Percentiles rank a stretch among this genome's conserved stretches.
Conservation (phyloP, 1,140 invertebrate genomes). For the Drosophila obscura region DNA sequence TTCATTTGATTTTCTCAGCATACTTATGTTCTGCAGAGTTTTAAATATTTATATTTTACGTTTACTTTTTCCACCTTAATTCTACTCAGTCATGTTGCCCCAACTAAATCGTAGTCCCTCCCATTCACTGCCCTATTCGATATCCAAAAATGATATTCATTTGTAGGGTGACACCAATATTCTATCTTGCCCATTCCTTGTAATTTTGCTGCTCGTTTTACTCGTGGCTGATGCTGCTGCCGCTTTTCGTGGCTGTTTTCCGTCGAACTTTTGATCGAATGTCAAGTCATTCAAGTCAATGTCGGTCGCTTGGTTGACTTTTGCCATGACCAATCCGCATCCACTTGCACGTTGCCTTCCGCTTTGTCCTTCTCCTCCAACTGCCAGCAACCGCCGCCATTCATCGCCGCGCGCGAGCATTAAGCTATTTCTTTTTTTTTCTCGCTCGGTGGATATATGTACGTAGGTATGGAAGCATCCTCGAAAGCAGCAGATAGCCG, state of each 20-base stretch:
- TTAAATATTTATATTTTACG: too few relatives aligned
- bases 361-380: neutral
- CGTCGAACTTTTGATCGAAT: constrained; percentile 77
- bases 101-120: too few relatives aligned
- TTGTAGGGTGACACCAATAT: constrained; percentile 6
- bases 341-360: constrained; percentile 27
- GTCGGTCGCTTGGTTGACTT: constrained; percentile 55
- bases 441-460: constrained; percentile 48
- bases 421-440: constrained; percentile 42
- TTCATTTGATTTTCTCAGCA: too few relatives aligned
- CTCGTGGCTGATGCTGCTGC: constrained; percentile 9
- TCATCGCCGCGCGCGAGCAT: constrained; percentile 32
- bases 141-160: neutral
- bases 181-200: constrained; percentile 6
- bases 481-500: constrained; percentile 26
- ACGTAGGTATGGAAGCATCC: constrained; percentile 32
- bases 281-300: constrained; percentile 76
- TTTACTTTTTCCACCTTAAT: too few relatives aligned
- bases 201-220: constrained; percentile 21
- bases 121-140: too few relatives aligned
- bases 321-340: constrained; percentile 55
- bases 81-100: too few relatives aligned
- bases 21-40: too few relatives aligned
- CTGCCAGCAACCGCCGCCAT: constrained; percentile 23
- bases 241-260: constrained; percentile 54